Base-by-base conservation (phyloP, 92 coral and sea anemone genomes). In the Metridium senile region DNA sequence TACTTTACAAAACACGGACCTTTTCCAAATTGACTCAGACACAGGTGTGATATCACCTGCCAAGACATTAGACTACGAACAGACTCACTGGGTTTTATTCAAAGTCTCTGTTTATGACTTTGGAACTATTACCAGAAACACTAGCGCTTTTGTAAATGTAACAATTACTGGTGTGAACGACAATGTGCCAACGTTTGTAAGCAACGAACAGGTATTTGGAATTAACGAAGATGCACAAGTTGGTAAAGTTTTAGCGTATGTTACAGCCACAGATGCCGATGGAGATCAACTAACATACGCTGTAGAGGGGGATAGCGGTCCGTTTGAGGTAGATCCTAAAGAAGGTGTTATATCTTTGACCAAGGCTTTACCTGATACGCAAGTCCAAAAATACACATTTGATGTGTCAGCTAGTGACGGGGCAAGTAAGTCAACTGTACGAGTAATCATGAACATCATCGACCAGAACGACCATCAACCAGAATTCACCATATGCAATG, bases 31-130 rank as follows among this genome's bases (percentile, higher is more conserved):
- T 25, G 80, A 85, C 64, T 70, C 82, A 28, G 77, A 88, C 65
- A 87, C 95, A 1, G 98, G 98, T 2, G 85, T 74, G 0, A 62
- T 91, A n/a, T 80, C 92, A 17, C 87, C 90, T 1, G 74, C 88
- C 0, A 82, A 62, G 47, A 30, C 56, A 28, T 62, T 94, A 20
- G 93, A 94, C 66, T 94, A 71, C 57, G 97, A 89, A 66, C 43
- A 62, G 26, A 66, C 75, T 27, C 17, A 64, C 9, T 80, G 78
- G 64, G 81, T 71, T 80, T 58, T 72, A 17, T 88, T 94, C 31
- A 63, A 75, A 28, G 90, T 87, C 10, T 79, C 69, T 28, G 97
- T 68, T 20, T 23, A 84, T 2, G 91, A 82, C 69, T 70, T 75
- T 26, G 69, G 71, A 29, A 76, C 56, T 16, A 54, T 49, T 1